Evolutionary conservation across 2,888 invertebrate genomes (phyloP).

Genomic region (Sympetrum striolatum): DNA sequence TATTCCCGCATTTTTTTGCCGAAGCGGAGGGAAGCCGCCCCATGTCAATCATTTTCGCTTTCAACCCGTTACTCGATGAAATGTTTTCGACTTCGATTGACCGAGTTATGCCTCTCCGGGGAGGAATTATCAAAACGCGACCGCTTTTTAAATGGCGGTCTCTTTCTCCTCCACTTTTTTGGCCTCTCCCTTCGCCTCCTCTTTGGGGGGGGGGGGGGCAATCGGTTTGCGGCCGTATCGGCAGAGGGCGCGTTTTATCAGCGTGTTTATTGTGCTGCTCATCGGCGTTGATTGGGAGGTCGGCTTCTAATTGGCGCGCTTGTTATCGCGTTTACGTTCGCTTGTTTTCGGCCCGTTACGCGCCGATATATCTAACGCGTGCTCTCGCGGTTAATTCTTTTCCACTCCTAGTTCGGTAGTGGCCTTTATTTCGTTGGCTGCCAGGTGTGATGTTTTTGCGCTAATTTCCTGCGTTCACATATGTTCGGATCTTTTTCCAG

Average conservation of each 20-base stretch:
- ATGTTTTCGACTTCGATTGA: background rate
- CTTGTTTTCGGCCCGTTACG: too few relatives aligned
- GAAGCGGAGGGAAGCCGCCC: background rate
- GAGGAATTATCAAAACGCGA: background rate
- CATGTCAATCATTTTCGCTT: background rate
- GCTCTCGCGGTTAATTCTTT: too few relatives aligned
- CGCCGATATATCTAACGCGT: too few relatives aligned
- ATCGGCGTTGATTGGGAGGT: background rate
- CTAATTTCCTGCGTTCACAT: too few relatives aligned
- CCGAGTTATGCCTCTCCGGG: background rate
- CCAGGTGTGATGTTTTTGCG: too few relatives aligned
- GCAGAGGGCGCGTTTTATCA: background rate
- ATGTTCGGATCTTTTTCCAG: too few relatives aligned
- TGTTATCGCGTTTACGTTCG: too few relatives aligned
- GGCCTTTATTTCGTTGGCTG: too few relatives aligned
- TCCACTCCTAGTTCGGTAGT: too few relatives aligned
- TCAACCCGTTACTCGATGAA: background rate
- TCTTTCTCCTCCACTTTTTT: background rate
- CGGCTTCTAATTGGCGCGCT: background rate
- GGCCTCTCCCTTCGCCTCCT: background rate
- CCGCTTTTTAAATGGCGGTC: background rate
- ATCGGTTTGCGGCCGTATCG: background rate
- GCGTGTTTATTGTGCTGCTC: too few relatives aligned
- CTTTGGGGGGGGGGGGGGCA: background rate
- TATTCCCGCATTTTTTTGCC: background rate